Percentiles rank a stretch among this genome's conserved stretches.
Evolutionary conservation across 2,797 vertebrate genomes (phyloP).

Genomic region (Microchirus variegatus): DNA sequence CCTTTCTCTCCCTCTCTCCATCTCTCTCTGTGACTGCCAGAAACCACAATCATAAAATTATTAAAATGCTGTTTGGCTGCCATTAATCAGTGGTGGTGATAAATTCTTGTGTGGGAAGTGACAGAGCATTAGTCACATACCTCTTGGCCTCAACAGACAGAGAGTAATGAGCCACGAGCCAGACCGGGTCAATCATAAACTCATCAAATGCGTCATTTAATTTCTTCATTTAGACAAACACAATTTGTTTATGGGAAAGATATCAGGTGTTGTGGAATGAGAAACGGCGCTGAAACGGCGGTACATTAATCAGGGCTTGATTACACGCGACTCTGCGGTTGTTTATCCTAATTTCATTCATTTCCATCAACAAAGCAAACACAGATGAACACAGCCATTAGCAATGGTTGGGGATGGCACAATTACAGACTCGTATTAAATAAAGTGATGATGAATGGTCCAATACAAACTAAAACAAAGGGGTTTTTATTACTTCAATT

Average conservation of each 20-base stretch:
- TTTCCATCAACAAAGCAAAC: constrained; percentile 99
- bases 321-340: constrained; percentile 96
- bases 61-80: constrained; percentile 92
- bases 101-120: constrained; percentile 91
- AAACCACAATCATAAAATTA: constrained; percentile 94
- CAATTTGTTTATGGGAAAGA: constrained; percentile 99
- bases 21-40: constrained; percentile 78
- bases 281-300: constrained; percentile 92
- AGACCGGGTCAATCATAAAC: constrained; percentile 99
- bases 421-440: constrained; percentile 89
- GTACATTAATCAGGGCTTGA: constrained; percentile 99
- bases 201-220: constrained; percentile 99
- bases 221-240: constrained; percentile 99
- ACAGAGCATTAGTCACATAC: constrained; percentile 95
- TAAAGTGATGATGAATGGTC: constrained; percentile 93
- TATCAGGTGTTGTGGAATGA: constrained; percentile 99
- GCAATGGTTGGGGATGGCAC: constrained; percentile 86
- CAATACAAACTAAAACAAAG: constrained; percentile 90
- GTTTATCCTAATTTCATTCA: constrained; percentile 99
- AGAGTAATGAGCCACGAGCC: constrained; percentile 92
- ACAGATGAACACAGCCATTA: constrained; percentile 88
- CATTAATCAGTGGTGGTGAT: constrained; percentile 98
- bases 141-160: constrained; percentile 89
- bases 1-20: constrained; percentile 62
- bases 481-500: constrained; percentile 86